Base-by-base conservation (phyloP, 2,888 invertebrate genomes). In the Tachina grossa region DNA sequence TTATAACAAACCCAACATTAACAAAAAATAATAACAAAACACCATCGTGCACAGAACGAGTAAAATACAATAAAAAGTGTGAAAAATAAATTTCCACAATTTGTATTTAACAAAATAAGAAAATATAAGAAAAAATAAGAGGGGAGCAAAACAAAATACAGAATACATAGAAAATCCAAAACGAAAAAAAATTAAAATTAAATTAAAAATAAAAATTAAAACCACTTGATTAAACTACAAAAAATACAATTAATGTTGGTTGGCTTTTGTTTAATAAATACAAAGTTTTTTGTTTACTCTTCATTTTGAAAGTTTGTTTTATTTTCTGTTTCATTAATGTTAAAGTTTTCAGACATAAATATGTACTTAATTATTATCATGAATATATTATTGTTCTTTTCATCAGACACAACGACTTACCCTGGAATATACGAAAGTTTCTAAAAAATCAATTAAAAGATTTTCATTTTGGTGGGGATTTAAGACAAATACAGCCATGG, bases 401-500 rank as follows among this genome's bases (percentile, higher is more conserved):
- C 2, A 19, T 51, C 51, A 89, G 83, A 59, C 94, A 94, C 93
- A 94, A 95, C 93, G 95, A 95, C 90, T 91, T 95, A 88, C 95
- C 95, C 59, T 95, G 95, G 95, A 95, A 95, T 91, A 94, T 95
- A 87, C 92, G 95, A 87, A 95, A 95, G 91, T 95, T 95, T 90
- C 93, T 95, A 71, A 94, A 95, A 92, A 95, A 95, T 91, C 94
- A 94, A 89, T 91, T 94, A 87, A 93, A 93, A 76, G 93, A 94
- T 84, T 94, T 94, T 88, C 94, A 94, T 88, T 95, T 95, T 89
- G 94, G 94, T 88, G 95, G 95, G 90, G 95, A 96, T 90, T 93
- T 96, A 87, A 94, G 95, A 84, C 95, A 95, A 82, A 94, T 96
- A 90, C 94, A 94, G 55, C 96, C 96, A n/a, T 96, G 96, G 96